Evolutionary conservation across 2,113 vertebrate genomes (phyloP).

Genomic region (Ammodytes marinus): DNA sequence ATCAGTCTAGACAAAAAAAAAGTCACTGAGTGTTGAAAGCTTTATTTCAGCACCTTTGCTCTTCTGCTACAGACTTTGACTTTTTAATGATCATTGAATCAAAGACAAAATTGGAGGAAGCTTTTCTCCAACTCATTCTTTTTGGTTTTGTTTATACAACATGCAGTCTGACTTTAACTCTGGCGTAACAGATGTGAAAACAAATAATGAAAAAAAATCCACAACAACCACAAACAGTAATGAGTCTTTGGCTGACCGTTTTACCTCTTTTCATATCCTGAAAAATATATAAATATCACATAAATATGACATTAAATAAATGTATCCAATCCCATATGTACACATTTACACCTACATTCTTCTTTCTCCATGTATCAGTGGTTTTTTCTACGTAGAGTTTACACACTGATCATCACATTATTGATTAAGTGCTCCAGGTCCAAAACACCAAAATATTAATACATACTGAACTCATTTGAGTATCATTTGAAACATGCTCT

Average conservation of each 20-base stretch:
- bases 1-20: not conserved
- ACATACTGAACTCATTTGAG: not conserved
- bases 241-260: conserved; percentile 23
- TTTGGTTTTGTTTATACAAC: not conserved
- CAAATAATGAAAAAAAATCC: not conserved
- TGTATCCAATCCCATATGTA: conserved; percentile 50
- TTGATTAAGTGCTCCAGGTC: conserved; percentile 13
- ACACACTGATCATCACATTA: not conserved
- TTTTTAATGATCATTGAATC: not conserved
- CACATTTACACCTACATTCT: conserved; percentile 59
- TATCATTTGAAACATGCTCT: conserved; percentile 32
- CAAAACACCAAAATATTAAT: not conserved
- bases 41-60: conserved; percentile 42
- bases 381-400: not conserved
- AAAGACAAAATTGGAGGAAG: not conserved
- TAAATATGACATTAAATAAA: conserved; percentile 51
- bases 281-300: conserved; percentile 53
- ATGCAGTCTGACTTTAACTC: conserved; percentile 11
- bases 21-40: not conserved
- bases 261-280: not conserved
- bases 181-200: not conserved
- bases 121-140: not conserved
- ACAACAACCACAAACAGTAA: not conserved
- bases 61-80: conserved; percentile 7
- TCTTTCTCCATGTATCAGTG: not conserved